Evolutionary conservation across 1,140 invertebrate species (phyloP).

Genomic region (Drosophila nebulosa): DNA sequence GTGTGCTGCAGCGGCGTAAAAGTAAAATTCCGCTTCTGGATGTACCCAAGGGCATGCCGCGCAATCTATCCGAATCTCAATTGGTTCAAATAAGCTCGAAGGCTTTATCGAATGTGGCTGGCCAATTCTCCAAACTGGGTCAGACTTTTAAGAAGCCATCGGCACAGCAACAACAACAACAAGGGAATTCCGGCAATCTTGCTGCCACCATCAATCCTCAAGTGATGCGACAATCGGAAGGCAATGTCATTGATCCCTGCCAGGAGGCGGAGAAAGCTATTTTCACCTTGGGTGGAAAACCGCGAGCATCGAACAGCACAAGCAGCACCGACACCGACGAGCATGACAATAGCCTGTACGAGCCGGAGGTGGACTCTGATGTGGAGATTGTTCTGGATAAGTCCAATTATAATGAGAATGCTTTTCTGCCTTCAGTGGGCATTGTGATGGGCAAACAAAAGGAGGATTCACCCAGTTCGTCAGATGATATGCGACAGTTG

Average conservation of each 20-base stretch:
- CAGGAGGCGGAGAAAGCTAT: slow-evolving; percentile 65
- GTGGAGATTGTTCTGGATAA: slow-evolving; percentile 64
- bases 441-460: slow-evolving; percentile 84
- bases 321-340: slow-evolving; percentile 82
- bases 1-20: slow-evolving; percentile 88
- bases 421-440: slow-evolving; percentile 85
- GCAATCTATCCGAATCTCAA: slow-evolving; percentile 84
- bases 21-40: slow-evolving; percentile 69
- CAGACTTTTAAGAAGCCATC: slow-evolving; percentile 84
- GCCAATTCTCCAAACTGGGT: slow-evolving; percentile 91
- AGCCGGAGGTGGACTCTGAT: slow-evolving; percentile 79
- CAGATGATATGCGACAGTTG: slow-evolving; percentile 56
- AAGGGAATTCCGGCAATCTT: slow-evolving; percentile 30
- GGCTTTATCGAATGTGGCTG: slow-evolving; percentile 91
- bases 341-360: slow-evolving; percentile 82
- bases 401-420: slow-evolving; percentile 79
- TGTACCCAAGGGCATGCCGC: slow-evolving; percentile 81
- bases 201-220: slow-evolving; percentile 61
- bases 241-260: slow-evolving; percentile 34
- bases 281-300: slow-evolving; percentile 55
- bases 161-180: slow-evolving; percentile 66
- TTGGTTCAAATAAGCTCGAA: slow-evolving; percentile 86
- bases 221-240: slow-evolving; percentile 60
- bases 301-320: slow-evolving; percentile 45
- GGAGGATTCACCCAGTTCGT: slow-evolving; percentile 45